Conservation (phyloP, 2,888 invertebrate genomes). For the Drosophila paucipuncta region DNA sequence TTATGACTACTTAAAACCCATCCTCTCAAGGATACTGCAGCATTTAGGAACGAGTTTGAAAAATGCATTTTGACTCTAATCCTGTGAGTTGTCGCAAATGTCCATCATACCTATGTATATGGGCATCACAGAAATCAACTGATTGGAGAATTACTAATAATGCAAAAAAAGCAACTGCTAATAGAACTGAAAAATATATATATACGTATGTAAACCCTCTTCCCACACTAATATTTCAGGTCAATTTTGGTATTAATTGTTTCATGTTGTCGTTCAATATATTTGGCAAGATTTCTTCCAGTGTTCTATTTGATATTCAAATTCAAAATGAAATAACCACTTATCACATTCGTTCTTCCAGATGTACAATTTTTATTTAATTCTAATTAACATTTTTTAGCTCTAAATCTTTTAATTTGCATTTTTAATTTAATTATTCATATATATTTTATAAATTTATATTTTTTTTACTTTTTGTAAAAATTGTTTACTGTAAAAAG, state of each 20-base stretch:
- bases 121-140: not conserved
- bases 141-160: not conserved
- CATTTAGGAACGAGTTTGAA: not conserved
- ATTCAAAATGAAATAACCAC: not conserved
- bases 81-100: not conserved
- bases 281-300: not conserved
- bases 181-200: not conserved
- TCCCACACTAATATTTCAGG: not conserved
- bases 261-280: not conserved
- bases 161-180: too few relatives aligned
- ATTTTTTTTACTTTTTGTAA: rapidly evolving
- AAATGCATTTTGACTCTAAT: not conserved
- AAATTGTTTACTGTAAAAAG: not conserved
- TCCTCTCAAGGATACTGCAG: not conserved
- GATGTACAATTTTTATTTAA: not conserved
- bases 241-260: not conserved
- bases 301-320: not conserved
- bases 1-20: not conserved
- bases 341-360: not conserved
- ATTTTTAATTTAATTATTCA: not conserved
- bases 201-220: rapidly evolving
- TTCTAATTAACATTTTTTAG: not conserved
- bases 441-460: not conserved
- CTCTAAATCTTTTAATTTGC: not conserved
- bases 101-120: not conserved